phyloP scores from a whole-genome alignment of 2,797 vertebrate species.

The Luscinia luscinia region DNA sequence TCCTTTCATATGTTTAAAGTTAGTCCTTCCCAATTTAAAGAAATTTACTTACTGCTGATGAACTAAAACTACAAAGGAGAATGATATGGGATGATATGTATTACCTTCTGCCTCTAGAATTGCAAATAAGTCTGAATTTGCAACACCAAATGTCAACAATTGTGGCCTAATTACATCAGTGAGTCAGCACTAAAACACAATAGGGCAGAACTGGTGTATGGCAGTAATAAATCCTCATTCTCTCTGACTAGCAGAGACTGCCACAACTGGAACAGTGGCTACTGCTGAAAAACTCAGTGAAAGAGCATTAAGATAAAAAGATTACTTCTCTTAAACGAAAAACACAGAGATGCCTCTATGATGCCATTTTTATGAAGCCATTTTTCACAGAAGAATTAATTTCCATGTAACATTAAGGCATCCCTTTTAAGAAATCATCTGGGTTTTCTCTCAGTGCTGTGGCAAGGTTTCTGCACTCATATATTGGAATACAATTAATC shows the following conservation, averaged over 20 bases:
- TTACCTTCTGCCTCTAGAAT: background rate
- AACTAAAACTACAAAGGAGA: background rate
- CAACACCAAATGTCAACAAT: background rate
- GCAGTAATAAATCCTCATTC: conserved; percentile 28
- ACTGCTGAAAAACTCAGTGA: background rate
- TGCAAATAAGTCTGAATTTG: conserved; percentile 2
- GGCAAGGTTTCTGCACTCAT: background rate
- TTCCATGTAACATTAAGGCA: background rate
- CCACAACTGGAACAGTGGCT: background rate
- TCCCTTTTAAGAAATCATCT: background rate
- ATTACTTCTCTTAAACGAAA: background rate
- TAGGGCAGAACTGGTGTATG: background rate
- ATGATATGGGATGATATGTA: background rate
- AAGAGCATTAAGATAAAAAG: background rate
- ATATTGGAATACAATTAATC: background rate
- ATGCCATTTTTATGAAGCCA: background rate
- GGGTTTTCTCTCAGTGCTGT: background rate
- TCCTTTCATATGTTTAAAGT: background rate
- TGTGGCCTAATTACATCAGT: conserved; percentile 13
- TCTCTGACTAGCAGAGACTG: background rate
- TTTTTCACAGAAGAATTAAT: background rate
- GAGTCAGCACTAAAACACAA: conserved; percentile 11
- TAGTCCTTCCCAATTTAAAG: background rate
- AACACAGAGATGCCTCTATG: background rate
- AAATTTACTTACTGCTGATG: background rate